These are phyloP conservation scores for Drosophila prostipennis DNA, from an alignment of 2,888 invertebrate genomes.

Conservation along the genomic window DNA sequence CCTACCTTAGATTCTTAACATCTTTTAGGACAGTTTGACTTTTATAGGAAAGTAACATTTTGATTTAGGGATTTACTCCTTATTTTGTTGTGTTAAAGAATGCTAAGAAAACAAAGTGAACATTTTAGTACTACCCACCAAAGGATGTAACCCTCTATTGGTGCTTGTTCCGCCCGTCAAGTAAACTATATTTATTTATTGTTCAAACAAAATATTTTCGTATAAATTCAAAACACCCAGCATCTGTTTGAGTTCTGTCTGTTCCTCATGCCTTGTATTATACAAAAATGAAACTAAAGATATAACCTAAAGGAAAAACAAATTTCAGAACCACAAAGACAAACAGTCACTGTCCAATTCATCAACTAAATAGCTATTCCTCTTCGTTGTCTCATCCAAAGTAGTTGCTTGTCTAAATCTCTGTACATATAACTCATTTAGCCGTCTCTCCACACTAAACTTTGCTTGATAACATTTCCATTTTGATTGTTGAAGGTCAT, in stretches of 20 bases:
- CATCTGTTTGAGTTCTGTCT: conserved; percentile 49
- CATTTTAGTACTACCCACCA: conserved; percentile 39
- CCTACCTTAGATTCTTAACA: background rate
- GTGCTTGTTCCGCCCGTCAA: conserved; percentile 84
- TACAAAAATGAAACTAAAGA: conserved; percentile 26
- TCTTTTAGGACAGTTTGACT: background rate
- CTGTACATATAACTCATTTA: conserved; percentile 39
- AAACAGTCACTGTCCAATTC: conserved; percentile 41
- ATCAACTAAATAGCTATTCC: conserved; percentile 9
- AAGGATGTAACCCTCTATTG: conserved; percentile 84
- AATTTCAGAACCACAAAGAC: conserved; percentile 24
- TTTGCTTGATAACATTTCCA: conserved; percentile 19
- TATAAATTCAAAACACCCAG: conserved; percentile 26
- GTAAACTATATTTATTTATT: conserved; percentile 58
- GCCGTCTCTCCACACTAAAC: conserved; percentile 8
- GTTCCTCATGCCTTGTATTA: conserved; percentile 35
- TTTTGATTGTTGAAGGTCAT: conserved; percentile 9
- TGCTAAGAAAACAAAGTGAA: conserved; percentile 4
- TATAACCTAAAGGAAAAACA: background rate
- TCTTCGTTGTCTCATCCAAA: conserved; percentile 23
- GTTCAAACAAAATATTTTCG: conserved; percentile 17
- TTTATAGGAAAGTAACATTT: background rate
- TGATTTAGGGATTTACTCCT: too few relatives aligned
- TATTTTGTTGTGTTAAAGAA: background rate
- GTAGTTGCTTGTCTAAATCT: conserved; percentile 23